A percentile compares a stretch with the other conserved stretches of the same genome.
phyloP scores from a whole-genome alignment of 2,113 vertebrate species.

The Irena cyanogastra region DNA sequence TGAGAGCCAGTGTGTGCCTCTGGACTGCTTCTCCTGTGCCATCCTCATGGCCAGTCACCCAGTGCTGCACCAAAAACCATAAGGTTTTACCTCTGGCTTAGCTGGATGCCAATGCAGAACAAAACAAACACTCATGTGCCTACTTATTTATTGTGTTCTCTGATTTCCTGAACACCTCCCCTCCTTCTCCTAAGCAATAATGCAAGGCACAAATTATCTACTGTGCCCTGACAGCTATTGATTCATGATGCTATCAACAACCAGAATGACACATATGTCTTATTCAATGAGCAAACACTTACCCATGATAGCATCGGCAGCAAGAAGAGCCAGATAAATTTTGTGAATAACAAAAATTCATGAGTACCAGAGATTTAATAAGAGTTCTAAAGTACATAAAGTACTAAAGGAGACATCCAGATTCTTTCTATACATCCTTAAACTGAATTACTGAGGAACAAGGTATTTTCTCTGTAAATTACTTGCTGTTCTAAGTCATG shows the following conservation, averaged over 20 bases:
- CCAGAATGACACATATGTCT: not conserved
- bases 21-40: not conserved
- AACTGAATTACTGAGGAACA: not conserved
- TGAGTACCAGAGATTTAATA: not conserved
- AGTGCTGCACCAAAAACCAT: not conserved
- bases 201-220: not conserved
- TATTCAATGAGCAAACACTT: not conserved
- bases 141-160: not conserved
- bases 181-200: not conserved
- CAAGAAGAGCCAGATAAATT: conserved; percentile 2
- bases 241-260: conserved; percentile 16
- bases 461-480: not conserved
- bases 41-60: not conserved
- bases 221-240: conserved; percentile 12
- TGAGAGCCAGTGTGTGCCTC: not conserved
- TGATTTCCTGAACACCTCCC: not conserved
- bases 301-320: not conserved
- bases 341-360: not conserved
- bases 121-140: not conserved
- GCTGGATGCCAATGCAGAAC: not conserved
- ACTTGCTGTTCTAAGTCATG: not conserved
- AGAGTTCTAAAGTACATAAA: not conserved
- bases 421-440: not conserved
- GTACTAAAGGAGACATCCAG: not conserved
- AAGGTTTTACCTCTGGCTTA: not conserved